phyloP scores from a whole-genome alignment of 2,797 vertebrate genomes.

The Mormyrops attenuatus region DNA sequence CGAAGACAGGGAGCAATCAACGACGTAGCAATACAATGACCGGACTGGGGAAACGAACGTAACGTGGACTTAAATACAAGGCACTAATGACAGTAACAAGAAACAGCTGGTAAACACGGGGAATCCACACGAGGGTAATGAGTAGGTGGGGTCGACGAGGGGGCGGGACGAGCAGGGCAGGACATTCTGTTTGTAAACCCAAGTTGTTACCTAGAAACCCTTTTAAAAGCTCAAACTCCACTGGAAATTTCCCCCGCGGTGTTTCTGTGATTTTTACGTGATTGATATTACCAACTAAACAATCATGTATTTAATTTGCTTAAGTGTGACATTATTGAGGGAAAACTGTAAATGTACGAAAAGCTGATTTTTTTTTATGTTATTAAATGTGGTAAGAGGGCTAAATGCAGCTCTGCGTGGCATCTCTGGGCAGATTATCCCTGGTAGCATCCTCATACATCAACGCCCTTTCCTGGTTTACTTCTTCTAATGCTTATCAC shows the following conservation, averaged over 20 bases:
- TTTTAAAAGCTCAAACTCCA: neutral
- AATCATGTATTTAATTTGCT: neutral
- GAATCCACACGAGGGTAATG: no score
- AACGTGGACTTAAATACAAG: no score
- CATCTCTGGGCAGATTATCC: neutral
- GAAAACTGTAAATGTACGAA: neutral
- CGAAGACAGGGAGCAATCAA: no score
- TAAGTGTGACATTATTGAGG: neutral
- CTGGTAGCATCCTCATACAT: neutral
- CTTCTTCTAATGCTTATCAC: neutral
- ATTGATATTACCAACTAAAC: neutral
- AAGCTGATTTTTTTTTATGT: neutral
- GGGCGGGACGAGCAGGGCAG: no score
- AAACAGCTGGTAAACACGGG: no score
- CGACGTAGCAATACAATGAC: no score
- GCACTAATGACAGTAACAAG: no score
- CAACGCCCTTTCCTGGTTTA: neutral
- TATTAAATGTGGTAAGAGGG: neutral
- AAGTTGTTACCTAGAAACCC: neutral
- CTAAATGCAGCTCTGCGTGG: neutral
- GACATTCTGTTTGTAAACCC: neutral
- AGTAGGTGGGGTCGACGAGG: no score
- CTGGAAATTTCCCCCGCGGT: neutral
- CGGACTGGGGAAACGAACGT: no score
- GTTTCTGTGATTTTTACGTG: neutral